Evolutionary conservation across 2,113 vertebrate species (phyloP).

Genomic region (Sarotherodon lohbergeri): DNA sequence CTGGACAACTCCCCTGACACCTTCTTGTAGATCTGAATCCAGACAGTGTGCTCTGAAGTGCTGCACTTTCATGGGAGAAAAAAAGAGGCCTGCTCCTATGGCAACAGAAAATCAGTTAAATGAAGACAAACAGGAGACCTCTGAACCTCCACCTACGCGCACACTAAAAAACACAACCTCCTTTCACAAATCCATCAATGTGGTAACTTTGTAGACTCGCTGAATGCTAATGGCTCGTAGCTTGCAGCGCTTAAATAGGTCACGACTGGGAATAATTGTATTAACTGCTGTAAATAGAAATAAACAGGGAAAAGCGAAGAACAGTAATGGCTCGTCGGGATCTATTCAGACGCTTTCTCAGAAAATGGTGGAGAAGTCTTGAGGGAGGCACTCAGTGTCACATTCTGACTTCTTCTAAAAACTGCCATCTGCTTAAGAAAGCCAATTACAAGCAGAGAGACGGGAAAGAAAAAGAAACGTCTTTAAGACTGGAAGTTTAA

Average conservation of each 20-base stretch:
- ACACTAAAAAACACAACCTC: constrained; percentile 63
- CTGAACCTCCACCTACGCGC: constrained; percentile 71
- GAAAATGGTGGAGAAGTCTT: constrained; percentile 48
- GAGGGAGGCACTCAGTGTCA: constrained; percentile 49
- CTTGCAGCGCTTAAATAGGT: constrained; percentile 68
- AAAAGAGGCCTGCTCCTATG: constrained; percentile 65
- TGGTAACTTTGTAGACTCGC: constrained; percentile 60
- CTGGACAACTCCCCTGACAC: constrained; percentile 63
- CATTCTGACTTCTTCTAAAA: constrained; percentile 41
- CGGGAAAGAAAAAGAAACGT: neutral
- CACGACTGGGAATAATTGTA: constrained; percentile 68
- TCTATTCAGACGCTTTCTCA: constrained; percentile 58
- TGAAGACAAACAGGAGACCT: constrained; percentile 72
- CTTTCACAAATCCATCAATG: constrained; percentile 66
- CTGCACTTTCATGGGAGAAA: constrained; percentile 51
- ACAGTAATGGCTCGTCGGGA: constrained; percentile 53
- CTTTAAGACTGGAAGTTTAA: constrained; percentile 18
- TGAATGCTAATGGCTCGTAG: constrained; percentile 65
- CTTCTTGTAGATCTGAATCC: constrained; percentile 54
- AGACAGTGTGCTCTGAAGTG: constrained; percentile 57
- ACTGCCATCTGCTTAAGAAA: constrained; percentile 50
- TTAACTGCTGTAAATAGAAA: constrained; percentile 72
- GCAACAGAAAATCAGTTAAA: constrained; percentile 72
- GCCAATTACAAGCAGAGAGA: constrained; percentile 55
- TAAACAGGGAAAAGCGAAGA: constrained; percentile 62